Evolutionary conservation across 2,797 vertebrate genomes (phyloP), one percentile per base, ranked within the genome.

Genomic region (Melanotaenia nigrans): DNA sequence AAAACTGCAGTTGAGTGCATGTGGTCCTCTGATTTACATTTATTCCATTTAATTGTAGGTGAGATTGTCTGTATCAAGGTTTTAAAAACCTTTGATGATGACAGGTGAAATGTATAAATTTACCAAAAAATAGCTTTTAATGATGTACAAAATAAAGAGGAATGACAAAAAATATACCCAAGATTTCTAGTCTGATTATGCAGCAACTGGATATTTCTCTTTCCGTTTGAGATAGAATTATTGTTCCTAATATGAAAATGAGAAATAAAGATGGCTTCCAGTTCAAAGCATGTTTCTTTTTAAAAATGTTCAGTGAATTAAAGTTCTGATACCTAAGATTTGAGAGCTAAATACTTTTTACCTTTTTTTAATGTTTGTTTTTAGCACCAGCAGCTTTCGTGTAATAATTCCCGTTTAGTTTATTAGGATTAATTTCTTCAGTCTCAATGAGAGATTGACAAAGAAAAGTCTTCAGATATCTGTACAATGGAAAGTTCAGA

Each of bases 1-100:
- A 16, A 32, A 73, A 22, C 6, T 65, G 35, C 22, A 70, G 11
- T 28, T 70, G 25, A 78, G 35, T 42, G 85, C 69, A 83, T 82
- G 73, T 74, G 45, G 75, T 40, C 33, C 42, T 68, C 49, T 62
- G 66, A 58, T 77, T 73, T 73, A 60, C 38, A 66, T 80, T 69
- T 54, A 28, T 65, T 32, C 14, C 25, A 1, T 33, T 1, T 38
- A 49, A 10, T 65, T 13, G 33, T 59, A 18, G 56, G 33, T 69
- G 56, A 32, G 33, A 60, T 63, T 73, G 28, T 70, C 28, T 69
- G 8, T 58, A 38, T 73, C 36, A 10, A 74, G 59, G 73, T 78
- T 76, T 51, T 68, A 71, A 66, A 77, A 65, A 66, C 20, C 35
- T 63, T 65, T 32, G 24, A 16, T 28, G 16, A 57, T 49, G 10